Evolutionary conservation across 2,797 vertebrate genomes (phyloP).

Genomic region (Phoeniculus purpureus): DNA sequence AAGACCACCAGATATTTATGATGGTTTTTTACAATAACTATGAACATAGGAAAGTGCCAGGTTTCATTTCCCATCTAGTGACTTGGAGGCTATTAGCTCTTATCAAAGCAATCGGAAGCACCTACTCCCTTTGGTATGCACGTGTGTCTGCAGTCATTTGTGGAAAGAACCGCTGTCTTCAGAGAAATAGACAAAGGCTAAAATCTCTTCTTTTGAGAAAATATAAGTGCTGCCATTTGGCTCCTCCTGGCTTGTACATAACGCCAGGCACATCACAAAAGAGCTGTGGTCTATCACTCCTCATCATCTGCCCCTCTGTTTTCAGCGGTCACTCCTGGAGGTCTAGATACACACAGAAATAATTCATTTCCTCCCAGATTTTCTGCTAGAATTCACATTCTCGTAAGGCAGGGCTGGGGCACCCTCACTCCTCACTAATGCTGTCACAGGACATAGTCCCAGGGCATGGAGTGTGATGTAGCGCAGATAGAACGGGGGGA

Average conservation of each 20-base stretch:
- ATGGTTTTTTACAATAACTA: background rate
- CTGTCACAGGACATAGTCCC: background rate
- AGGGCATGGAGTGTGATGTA: background rate
- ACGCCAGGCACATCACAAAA: background rate
- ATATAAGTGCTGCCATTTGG: background rate
- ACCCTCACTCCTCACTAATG: background rate
- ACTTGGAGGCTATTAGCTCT: slow-evolving; percentile 18
- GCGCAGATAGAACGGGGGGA: background rate
- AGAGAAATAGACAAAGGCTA: slow-evolving; percentile 19
- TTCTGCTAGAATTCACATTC: background rate
- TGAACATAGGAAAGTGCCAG: background rate
- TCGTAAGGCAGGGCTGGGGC: background rate
- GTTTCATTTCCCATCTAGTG: background rate
- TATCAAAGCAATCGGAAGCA: slow-evolving; percentile 57
- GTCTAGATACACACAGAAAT: background rate
- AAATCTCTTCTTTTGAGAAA: background rate
- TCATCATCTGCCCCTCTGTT: background rate
- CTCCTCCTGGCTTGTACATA: slow-evolving; percentile 6
- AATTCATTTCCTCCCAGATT: background rate
- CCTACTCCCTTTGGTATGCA: slow-evolving; percentile 47
- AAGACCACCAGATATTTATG: background rate
- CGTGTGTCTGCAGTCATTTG: slow-evolving; percentile 38
- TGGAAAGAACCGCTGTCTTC: slow-evolving; percentile 6
- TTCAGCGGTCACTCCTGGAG: background rate
- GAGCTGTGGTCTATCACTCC: background rate